Conservation (phyloP, 2,113 vertebrate genomes). For the Halcyon senegalensis region DNA sequence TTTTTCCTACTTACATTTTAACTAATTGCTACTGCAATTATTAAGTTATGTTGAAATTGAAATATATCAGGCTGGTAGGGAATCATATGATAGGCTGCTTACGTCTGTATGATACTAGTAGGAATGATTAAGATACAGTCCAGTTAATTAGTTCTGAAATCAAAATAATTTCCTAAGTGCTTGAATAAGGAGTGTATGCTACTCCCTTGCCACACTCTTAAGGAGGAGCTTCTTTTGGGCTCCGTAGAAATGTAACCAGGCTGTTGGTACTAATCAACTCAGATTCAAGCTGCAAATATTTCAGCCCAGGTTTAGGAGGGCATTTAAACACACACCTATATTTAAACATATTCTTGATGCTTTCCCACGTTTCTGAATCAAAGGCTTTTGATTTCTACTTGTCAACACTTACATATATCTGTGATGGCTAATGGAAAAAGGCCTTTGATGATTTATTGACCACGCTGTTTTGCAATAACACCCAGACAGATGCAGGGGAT, state of each 20-base stretch:
- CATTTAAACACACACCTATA: neutral
- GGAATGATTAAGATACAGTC: constrained; percentile 35
- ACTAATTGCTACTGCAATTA: constrained; percentile 67
- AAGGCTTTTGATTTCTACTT: neutral
- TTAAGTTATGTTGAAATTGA: constrained; percentile 64
- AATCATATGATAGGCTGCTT: constrained; percentile 34
- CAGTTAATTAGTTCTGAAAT: constrained; percentile 53
- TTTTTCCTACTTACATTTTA: constrained; percentile 62
- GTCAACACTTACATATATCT: neutral
- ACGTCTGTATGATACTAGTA: constrained; percentile 14
- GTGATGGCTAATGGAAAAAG: neutral
- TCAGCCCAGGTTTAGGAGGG: neutral
- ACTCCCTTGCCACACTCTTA: neutral
- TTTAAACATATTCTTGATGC: neutral
- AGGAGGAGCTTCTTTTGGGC: neutral
- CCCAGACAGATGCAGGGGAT: neutral
- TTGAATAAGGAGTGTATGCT: neutral
- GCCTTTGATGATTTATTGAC: neutral
- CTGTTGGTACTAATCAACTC: neutral
- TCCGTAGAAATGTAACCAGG: neutral
- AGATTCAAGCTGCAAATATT: neutral
- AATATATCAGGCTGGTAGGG: constrained; percentile 47
- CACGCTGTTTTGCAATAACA: neutral
- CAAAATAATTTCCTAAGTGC: constrained; percentile 25
- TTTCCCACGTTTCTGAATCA: neutral